These are phyloP conservation scores for Cyphomyrmex costatus DNA, from an alignment of 1,140 invertebrate species.

Conservation along the genomic window DNA sequence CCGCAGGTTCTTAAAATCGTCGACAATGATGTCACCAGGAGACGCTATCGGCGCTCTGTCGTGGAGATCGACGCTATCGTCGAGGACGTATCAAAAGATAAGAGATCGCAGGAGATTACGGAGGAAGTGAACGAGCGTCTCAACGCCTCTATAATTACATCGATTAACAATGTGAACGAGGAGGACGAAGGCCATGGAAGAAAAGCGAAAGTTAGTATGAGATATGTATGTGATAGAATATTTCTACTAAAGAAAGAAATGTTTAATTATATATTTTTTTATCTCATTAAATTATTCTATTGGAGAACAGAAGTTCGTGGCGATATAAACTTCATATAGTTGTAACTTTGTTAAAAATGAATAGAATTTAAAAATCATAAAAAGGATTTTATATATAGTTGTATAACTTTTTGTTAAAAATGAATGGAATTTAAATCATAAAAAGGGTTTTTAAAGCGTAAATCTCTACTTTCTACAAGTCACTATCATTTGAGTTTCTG, in stretches of 20 bases:
- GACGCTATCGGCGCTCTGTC: conserved; percentile 37
- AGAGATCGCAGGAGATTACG: background rate
- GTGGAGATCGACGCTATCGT: conserved; percentile 34
- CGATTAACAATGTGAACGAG: background rate
- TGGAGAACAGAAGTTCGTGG: no score
- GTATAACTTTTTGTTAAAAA: no score
- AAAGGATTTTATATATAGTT: no score
- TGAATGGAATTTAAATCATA: no score
- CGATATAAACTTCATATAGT: no score
- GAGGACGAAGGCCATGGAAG: background rate
- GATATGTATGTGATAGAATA: background rate
- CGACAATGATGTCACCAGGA: conserved; percentile 84
- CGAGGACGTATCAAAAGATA: conserved; percentile 18
- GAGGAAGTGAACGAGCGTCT: background rate
- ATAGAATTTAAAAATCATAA: no score
- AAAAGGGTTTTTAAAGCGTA: no score
- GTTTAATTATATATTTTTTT: background rate
- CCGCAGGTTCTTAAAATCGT: conserved; percentile 85
- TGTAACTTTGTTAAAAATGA: no score
- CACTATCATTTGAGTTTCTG: no score
- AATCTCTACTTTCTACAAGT: no score
- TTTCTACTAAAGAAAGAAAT: background rate
- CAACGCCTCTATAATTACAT: conserved; percentile 4
- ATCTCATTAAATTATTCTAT: background rate
- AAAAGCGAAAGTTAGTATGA: conserved; percentile 37